Conservation (phyloP, 2,888 invertebrate genomes). For the Drosophila dives region DNA sequence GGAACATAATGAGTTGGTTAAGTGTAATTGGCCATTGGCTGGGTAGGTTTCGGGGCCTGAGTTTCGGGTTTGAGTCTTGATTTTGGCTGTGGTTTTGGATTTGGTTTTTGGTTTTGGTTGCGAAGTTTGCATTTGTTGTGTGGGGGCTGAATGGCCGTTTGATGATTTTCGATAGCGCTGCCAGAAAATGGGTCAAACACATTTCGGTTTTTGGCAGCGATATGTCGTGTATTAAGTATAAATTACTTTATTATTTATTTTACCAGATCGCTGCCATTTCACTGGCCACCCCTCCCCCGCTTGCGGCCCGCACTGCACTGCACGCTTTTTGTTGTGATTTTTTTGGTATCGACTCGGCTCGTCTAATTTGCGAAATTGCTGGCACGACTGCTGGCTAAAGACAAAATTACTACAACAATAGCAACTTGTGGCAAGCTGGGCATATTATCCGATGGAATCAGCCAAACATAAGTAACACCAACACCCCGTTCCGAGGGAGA, state of each 20-base stretch:
- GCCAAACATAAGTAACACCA: constrained; percentile 20
- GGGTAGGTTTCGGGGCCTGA: constrained; percentile 35
- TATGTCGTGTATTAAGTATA: constrained; percentile 64
- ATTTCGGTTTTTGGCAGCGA: constrained; percentile 52
- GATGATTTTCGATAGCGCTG: constrained; percentile 53
- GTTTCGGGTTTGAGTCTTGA: constrained; percentile 1
- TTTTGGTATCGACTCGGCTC: constrained; percentile 25
- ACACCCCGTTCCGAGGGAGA: constrained; percentile 7
- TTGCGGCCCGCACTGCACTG: constrained; percentile 1
- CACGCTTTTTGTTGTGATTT: not conserved
- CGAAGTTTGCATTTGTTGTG: constrained; percentile 20
- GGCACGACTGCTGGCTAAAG: constrained; percentile 14
- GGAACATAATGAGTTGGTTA: constrained; percentile 78
- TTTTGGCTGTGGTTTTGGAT: not conserved
- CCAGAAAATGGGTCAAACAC: constrained; percentile 65
- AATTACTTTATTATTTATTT: constrained; percentile 74
- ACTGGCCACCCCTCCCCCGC: not conserved
- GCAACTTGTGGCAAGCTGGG: constrained; percentile 9
- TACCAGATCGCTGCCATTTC: constrained; percentile 25
- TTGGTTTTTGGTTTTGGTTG: not conserved
- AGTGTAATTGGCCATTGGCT: constrained; percentile 67
- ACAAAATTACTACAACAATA: constrained; percentile 4
- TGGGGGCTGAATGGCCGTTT: constrained; percentile 33
- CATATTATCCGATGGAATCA: constrained; percentile 39
- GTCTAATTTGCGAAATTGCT: constrained; percentile 62